Conservation (phyloP, 2,888 invertebrate species). For the Campopleginae sp. region DNA sequence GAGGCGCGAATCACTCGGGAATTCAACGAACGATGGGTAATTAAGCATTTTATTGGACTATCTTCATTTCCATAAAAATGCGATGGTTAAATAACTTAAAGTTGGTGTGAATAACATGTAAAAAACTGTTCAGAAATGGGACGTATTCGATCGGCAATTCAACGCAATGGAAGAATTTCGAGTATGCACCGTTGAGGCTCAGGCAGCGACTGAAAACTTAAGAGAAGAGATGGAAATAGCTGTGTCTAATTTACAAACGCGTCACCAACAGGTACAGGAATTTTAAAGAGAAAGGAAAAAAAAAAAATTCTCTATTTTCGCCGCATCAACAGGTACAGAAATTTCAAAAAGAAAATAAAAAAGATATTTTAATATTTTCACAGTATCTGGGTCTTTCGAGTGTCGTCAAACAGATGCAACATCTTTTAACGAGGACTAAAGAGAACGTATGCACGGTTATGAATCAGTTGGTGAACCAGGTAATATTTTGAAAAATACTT, state of each 20-base stretch:
- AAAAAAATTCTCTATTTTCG: conserved; percentile 1
- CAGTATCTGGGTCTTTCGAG: conserved; percentile 74
- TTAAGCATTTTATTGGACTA: conserved; percentile 12
- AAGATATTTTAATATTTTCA: conserved; percentile 55
- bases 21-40: conserved; percentile 70
- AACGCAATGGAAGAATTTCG: conserved; percentile 81
- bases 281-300: conserved; percentile 8
- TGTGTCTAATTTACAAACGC: conserved; percentile 75
- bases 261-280: conserved; percentile 77
- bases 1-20: conserved; percentile 41
- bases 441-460: conserved; percentile 75
- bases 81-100: neutral
- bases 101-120: neutral
- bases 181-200: conserved; percentile 81
- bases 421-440: conserved; percentile 74
- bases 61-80: neutral
- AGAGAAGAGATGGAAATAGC: conserved; percentile 78
- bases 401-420: conserved; percentile 74
- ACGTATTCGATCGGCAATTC: conserved; percentile 74
- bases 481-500: conserved; percentile 60
- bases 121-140: conserved; percentile 67
- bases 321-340: conserved; percentile 77
- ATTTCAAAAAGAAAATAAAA: conserved; percentile 10
- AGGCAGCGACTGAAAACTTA: conserved; percentile 81
- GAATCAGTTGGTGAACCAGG: conserved; percentile 77